phyloP scores from a whole-genome alignment of 2,113 vertebrate genomes.

The Lucifuga dentata region DNA sequence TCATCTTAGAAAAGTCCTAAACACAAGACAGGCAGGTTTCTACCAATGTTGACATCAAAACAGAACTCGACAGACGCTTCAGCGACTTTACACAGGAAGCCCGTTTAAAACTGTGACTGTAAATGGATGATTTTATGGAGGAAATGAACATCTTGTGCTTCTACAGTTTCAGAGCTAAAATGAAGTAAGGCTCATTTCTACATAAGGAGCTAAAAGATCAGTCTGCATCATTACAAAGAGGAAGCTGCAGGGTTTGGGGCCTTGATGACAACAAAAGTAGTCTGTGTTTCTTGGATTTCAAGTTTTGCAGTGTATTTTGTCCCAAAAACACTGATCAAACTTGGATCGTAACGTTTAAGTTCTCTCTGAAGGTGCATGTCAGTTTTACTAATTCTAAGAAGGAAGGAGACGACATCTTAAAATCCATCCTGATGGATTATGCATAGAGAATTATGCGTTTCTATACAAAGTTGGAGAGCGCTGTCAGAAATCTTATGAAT shows the following conservation, averaged over 20 bases:
- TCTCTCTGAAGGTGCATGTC: conserved; percentile 14
- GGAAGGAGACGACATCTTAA: conserved; percentile 21
- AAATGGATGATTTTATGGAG: background rate
- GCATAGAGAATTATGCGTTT: conserved; percentile 58
- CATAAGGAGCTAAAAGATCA: conserved; percentile 18
- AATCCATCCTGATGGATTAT: conserved; percentile 45
- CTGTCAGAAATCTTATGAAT: background rate
- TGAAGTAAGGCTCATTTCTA: conserved; percentile 32
- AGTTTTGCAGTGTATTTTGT: conserved; percentile 27
- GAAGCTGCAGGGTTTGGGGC: background rate
- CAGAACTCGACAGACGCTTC: conserved; percentile 32
- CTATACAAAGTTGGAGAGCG: conserved; percentile 32
- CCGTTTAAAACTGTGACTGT: background rate
- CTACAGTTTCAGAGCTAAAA: conserved; percentile 17
- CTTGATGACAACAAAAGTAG: conserved; percentile 7
- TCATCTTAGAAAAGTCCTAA: no score
- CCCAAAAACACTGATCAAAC: conserved; percentile 11
- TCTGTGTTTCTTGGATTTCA: conserved; percentile 40
- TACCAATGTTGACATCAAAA: conserved; percentile 17
- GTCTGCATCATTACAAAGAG: no score
- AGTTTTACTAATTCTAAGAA: conserved; percentile 11
- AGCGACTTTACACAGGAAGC: conserved; percentile 3
- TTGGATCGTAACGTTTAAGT: background rate
- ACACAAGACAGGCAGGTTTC: conserved; percentile 4
- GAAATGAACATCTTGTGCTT: conserved; percentile 39